Evolutionary conservation across 2,113 vertebrate species (phyloP), one percentile per base, ranked within the genome.

Genomic region (Capricornis sumatraensis): DNA sequence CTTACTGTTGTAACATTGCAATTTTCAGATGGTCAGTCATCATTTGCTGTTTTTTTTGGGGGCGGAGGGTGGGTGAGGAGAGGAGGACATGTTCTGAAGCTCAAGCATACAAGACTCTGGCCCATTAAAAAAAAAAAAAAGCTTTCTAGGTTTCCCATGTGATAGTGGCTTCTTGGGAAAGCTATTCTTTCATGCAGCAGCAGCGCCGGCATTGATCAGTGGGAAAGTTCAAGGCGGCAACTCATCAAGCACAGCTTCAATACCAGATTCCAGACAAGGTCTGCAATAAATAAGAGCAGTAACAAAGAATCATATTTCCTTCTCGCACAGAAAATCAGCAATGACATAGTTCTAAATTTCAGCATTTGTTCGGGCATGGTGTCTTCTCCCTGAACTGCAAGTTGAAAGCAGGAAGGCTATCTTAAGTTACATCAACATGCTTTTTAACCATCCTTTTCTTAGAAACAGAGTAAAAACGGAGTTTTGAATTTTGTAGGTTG

Each of bases 221-320:
- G 98, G 98, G 99, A 99, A 99, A 99, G 99, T 99, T 99, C 99
- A 99, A 99, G 99, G 99, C 97, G 97, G 98, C 98, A 98, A 99
- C 98, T 99, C 98, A 99, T 99, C 99, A 99, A 98, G 98, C 98
- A 97, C 89, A 96, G 98, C 99, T 98, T 99, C 98, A 98, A 99
- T 98, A 99, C 98, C 96, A 97, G 98, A 99, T 99, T 98, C 98
- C 97, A 98, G 98, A 98, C 98, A 98, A 99, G 98, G 99, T 98
- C 98, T 98, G 98, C 98, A 98, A 98, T 99, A 99, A 99, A 99
- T 99, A 98, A 99, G 98, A 98, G 97, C 98, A 97, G 98, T 98
- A 98, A 98, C 98, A 98, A 98, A 99, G 98, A 98, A 97, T 98
- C 98, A 98, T 98, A 98, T 98, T 99, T 99, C 98, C 98, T 99